These are phyloP conservation scores for Hydrozoanthus gracilis DNA, from an alignment of 92 coral and sea anemone genomes.

Conservation along the genomic window DNA sequence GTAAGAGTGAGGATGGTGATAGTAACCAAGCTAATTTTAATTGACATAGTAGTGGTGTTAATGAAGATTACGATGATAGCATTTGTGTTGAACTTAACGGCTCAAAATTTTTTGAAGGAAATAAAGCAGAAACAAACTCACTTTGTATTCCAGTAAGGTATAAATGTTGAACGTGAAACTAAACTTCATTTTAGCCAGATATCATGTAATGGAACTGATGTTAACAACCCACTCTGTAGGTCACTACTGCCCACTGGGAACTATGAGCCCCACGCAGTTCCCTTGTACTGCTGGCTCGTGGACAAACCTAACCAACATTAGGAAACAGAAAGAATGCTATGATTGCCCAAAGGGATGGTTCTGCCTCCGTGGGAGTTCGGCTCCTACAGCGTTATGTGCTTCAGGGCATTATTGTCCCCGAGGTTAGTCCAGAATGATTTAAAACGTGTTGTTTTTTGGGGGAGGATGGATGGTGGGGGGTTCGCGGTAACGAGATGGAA, in stretches of 20 bases:
- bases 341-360: constrained; percentile 96
- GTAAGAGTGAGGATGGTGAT: not conserved
- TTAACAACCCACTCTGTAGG: constrained; percentile 48
- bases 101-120: not conserved
- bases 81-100: not conserved
- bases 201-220: not conserved
- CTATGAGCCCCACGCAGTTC: constrained; percentile 92
- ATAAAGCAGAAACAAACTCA: not conserved
- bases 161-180: too few relatives aligned
- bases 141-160: not conserved
- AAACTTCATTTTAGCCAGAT: too few relatives aligned
- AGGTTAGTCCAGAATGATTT: constrained; percentile 51
- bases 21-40: not conserved
- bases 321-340: constrained; percentile 84
- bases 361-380: constrained; percentile 81
- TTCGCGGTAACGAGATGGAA: not conserved
- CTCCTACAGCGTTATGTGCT: constrained; percentile 78
- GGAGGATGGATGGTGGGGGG: too few relatives aligned
- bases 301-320: constrained; percentile 92
- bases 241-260: constrained; percentile 93
- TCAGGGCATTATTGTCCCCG: constrained; percentile 93
- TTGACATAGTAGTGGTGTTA: not conserved
- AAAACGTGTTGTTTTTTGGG: not conserved
- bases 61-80: too few relatives aligned
- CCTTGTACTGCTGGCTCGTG: constrained; percentile 97